These are phyloP conservation scores for Drosophila pachea DNA, from an alignment of 1,140 invertebrate genomes.

Conservation along the genomic window DNA sequence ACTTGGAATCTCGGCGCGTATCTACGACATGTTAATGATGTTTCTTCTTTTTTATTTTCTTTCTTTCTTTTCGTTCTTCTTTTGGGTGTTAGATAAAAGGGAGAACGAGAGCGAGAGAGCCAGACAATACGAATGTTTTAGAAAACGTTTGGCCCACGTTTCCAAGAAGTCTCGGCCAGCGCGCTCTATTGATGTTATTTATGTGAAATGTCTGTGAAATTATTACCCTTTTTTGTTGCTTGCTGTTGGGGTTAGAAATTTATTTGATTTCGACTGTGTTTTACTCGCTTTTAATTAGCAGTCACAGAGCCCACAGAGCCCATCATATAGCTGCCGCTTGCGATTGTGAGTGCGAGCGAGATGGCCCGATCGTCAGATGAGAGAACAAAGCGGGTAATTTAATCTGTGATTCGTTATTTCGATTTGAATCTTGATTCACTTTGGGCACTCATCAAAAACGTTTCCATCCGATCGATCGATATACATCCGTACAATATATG, in stretches of 20 bases:
- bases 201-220: constrained; percentile 76
- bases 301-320: constrained; percentile 33
- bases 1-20: constrained; percentile 66
- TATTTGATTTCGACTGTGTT: constrained; percentile 74
- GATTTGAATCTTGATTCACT: constrained; percentile 70
- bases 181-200: constrained; percentile 73
- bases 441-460: constrained; percentile 67
- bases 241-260: constrained; percentile 48
- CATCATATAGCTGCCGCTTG: too few species aligned
- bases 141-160: constrained; percentile 65
- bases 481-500: not conserved
- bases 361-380: constrained; percentile 3
- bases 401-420: constrained; percentile 53
- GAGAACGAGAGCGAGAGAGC: not conserved
- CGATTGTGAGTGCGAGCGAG: not conserved
- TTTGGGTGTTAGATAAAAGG: constrained; percentile 39
- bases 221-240: constrained; percentile 64
- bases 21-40: constrained; percentile 76
- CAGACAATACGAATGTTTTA: constrained; percentile 35
- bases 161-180: constrained; percentile 56
- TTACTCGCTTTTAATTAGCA: constrained; percentile 76
- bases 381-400: constrained; percentile 67
- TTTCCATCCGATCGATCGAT: too few species aligned
- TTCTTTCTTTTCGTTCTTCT: not conserved
- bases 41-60: constrained; percentile 42